Evolutionary conservation across 2,113 vertebrate genomes (phyloP), one percentile per base, ranked within the genome.

Genomic region (Murina feae): DNA sequence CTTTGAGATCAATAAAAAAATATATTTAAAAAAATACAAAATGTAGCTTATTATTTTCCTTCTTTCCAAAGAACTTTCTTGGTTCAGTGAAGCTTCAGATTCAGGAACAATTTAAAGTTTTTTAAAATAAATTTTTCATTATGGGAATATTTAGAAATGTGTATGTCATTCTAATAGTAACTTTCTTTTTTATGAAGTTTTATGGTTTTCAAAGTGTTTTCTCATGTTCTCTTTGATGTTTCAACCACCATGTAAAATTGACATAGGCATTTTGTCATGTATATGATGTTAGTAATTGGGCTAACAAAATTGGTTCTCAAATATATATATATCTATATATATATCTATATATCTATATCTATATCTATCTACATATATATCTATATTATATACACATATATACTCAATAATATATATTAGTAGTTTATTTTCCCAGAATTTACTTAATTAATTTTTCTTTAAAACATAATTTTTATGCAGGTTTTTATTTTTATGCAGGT

Each of bases 401-500:
- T 25, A 25, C 32, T 85, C 63, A 13, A 6, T 92, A 76, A 55
- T 83, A 60, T 37, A 55, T n/a, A 86, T 11, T 75, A 68, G 21
- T 78, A 35, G 17, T 81, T 92, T 78, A 44, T 96, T 96, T 94
- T 84, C 39, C 30, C 18, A 85, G 78, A 86, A 86, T 87, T 75
- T 93, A 60, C 23, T 66, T 92, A 91, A 78, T 51, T 86, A 66
- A 51, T 79, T 82, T 97, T 95, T 94, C 39, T 94, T 89, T 82
- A 58, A 93, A 95, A 83, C 69, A 42, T 30, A 37, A 98, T 71
- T 97, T 97, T 80, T 95, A 78, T 63, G 8, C 96, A 99, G 99
- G 98, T 99, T 87, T 98, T 99, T 95, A 98, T 72, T 97, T 98
- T 81, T 95, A 79, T 63, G 8, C 97, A 99, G 99, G 98, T 99